phyloP scores from a whole-genome alignment of 2,797 vertebrate species.

The Rhinophrynus dorsalis region DNA sequence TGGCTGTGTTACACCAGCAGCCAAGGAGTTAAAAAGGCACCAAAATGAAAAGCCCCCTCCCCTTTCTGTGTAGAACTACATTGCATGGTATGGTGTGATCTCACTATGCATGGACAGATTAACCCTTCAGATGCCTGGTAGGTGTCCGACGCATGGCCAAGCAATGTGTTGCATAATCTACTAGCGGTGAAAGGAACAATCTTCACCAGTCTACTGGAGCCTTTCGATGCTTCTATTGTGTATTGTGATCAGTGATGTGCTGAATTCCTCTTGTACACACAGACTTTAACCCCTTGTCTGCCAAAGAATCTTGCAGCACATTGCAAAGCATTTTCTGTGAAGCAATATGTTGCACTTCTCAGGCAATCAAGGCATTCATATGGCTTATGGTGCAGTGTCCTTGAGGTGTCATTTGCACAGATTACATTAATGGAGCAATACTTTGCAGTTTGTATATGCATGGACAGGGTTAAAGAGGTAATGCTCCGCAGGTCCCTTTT shows the following conservation, averaged over 20 bases:
- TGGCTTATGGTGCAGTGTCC: background rate
- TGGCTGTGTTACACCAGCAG: slow-evolving; percentile 1
- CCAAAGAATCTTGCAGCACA: background rate
- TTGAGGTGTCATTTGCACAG: background rate
- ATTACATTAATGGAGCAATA: background rate
- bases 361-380: background rate
- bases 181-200: background rate
- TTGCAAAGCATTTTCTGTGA: background rate
- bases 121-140: background rate
- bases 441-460: background rate
- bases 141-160: background rate
- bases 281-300: no score
- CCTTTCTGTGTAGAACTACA: slow-evolving; percentile 22
- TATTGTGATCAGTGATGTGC: background rate
- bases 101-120: background rate
- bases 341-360: background rate
- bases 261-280: no score
- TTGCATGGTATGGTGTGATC: slow-evolving; percentile 16
- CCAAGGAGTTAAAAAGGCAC: slow-evolving; percentile 22
- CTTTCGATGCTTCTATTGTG: background rate
- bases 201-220: background rate
- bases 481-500: background rate
- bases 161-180: background rate
- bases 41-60: slow-evolving; percentile 1
- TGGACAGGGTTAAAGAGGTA: background rate